Evolutionary conservation across 2,888 invertebrate genomes (phyloP).

Genomic region (Phrixothrix hirtus): DNA sequence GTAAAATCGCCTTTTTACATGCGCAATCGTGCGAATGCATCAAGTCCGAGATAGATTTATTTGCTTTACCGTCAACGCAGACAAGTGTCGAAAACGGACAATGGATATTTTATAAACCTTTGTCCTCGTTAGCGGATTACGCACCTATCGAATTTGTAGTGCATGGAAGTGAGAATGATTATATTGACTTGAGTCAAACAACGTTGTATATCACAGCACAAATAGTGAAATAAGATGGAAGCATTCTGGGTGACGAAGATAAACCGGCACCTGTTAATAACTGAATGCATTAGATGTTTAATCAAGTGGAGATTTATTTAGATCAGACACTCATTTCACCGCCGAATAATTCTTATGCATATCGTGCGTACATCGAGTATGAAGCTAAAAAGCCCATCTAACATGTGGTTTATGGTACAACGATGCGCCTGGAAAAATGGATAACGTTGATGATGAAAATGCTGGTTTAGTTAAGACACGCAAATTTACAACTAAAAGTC

Average conservation of each 20-base stretch:
- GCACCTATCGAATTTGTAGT: constrained; percentile 11
- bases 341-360: constrained; percentile 10
- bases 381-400: constrained; percentile 9
- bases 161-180: constrained; percentile 6
- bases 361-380: constrained; percentile 1
- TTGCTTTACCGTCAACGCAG: constrained; percentile 5
- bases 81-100: too few species aligned
- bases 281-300: constrained; percentile 12
- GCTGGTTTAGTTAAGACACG: too few species aligned
- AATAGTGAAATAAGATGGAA: too few species aligned
- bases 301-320: too few species aligned
- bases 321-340: constrained; percentile 5
- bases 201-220: too few species aligned
- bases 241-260: too few species aligned
- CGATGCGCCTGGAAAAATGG: too few species aligned
- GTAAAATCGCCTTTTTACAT: constrained; percentile 11
- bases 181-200: constrained; percentile 9
- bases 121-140: constrained; percentile 3
- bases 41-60: constrained; percentile 10
- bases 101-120: too few species aligned
- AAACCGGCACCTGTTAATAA: constrained; percentile 8
- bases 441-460: too few species aligned
- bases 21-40: too few species aligned
- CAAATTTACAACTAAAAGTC: constrained; percentile 7
- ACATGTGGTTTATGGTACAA: too few species aligned